Evolutionary conservation across 2,797 vertebrate genomes (phyloP), one percentile per base, ranked within the genome.

Genomic region (Rhinogobio ventralis): DNA sequence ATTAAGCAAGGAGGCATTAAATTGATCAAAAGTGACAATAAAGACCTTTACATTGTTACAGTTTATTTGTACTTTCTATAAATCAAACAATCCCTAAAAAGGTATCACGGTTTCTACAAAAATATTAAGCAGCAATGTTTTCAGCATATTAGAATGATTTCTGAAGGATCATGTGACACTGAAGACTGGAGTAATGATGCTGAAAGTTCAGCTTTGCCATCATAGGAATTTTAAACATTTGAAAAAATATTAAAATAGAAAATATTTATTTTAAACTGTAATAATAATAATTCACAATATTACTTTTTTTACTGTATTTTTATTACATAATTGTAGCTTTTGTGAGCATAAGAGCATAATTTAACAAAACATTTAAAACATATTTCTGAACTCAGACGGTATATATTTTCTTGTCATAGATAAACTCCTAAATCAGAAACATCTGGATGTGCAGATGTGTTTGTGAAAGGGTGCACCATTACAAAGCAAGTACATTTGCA

Each of bases 371-470:
- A 39, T 39, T 39, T 39, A 39, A 39, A 39, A 39, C 36, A 7
- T 20, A 2, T 55, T 23, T 55, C 7, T 55, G 7, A 55, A 9
- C 20, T 9, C 20, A 20, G 23, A 19, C 1, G 2, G 9, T 49
- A 46, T 13, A 4, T 72, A 28, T 72, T 53, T 20, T 20, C 20
- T 49, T 72, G 15, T 49, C 8, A 3, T 74, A 20, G 49, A 55
- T 51, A 33, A 33, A 51, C 25, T 5, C 28, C 7, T 64, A 49
- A 25, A 71, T 78, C 23, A 49, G 51, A 79, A 84, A 60, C 39
- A 71, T 49, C 83, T 85, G 53, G 39, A 79, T 53, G 39, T 79
- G 75, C 36, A 71, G 66, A 84, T 57, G 46, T 79, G 45, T 84
- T 62, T 79, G 57, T 83, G 36, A 23, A 72, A 66, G 62, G 20